Evolutionary conservation across 2,113 vertebrate genomes (phyloP).

Genomic region (Heliornis fulica): DNA sequence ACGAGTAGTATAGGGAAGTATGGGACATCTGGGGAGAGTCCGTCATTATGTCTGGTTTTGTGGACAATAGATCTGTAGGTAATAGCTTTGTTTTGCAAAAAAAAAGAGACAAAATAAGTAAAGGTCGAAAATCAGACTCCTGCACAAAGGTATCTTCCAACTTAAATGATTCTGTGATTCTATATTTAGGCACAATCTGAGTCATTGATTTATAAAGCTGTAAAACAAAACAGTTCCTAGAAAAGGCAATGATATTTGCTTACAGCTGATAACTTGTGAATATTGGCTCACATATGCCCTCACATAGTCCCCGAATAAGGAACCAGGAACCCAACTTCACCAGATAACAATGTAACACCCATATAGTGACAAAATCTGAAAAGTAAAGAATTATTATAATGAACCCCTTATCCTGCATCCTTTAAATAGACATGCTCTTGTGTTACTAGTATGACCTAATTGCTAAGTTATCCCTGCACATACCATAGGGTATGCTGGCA

Average conservation of each 20-base stretch:
- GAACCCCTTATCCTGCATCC: neutral
- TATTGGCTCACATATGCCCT: neutral
- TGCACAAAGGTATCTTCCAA: neutral
- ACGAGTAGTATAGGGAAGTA: neutral
- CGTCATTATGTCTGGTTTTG: neutral
- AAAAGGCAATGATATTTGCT: neutral
- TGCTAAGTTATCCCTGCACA: neutral
- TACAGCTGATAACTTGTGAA: neutral
- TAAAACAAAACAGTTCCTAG: neutral
- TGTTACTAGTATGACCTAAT: neutral
- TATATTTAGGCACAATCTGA: neutral
- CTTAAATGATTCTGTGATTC: too few relatives aligned
- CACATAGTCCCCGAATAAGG: neutral
- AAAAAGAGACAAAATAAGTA: neutral
- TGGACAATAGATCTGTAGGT: neutral
- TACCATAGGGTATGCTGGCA: neutral
- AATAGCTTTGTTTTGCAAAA: neutral
- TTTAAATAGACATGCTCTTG: neutral
- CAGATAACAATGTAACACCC: neutral
- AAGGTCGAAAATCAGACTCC: neutral
- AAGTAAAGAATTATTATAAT: neutral
- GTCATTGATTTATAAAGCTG: neutral
- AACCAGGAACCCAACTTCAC: neutral
- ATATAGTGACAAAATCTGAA: neutral
- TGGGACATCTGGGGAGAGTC: neutral